Percentiles rank a stretch among this genome's conserved stretches.
These are phyloP conservation scores for Hydriomena furcata DNA, from an alignment of 2,888 invertebrate genomes.

Conservation along the genomic window DNA sequence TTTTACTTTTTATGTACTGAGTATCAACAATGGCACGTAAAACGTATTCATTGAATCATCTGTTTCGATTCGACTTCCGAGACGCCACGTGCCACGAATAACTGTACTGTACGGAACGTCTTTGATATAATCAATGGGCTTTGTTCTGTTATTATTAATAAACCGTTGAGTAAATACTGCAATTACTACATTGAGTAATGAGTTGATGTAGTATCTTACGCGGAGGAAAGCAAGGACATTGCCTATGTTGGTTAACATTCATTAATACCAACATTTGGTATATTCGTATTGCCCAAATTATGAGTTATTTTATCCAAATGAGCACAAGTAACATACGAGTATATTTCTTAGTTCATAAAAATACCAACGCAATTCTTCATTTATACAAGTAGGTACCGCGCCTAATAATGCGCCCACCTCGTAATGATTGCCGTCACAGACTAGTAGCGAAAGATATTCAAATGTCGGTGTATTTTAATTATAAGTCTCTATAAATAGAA, in stretches of 20 bases:
- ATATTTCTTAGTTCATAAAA: too few relatives aligned
- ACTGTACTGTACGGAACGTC: conserved; percentile 35
- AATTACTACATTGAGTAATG: conserved; percentile 25
- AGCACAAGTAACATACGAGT: too few relatives aligned
- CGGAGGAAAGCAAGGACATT: conserved; percentile 10
- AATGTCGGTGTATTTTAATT: conserved; percentile 74
- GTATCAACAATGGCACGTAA: conserved; percentile 79
- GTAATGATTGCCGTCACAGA: conserved; percentile 48
- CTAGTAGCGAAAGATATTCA: conserved; percentile 58
- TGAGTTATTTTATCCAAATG: not conserved
- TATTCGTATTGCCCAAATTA: not conserved
- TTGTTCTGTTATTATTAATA: conserved; percentile 33
- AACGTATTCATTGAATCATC: conserved; percentile 76
- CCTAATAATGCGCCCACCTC: conserved; percentile 8
- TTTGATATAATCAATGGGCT: conserved; percentile 36
- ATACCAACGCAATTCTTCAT: not conserved
- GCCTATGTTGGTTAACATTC: conserved; percentile 5
- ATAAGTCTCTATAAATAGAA: conserved; percentile 76
- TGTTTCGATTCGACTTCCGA: conserved; percentile 59
- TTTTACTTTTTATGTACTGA: conserved; percentile 76
- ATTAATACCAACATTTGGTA: not conserved
- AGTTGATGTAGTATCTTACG: conserved; percentile 13
- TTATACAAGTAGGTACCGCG: not conserved
- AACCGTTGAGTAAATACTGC: conserved; percentile 11
- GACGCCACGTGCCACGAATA: conserved; percentile 56